phyloP scores from a whole-genome alignment of 2,113 vertebrate species.

The Thalassoma bifasciatum region DNA sequence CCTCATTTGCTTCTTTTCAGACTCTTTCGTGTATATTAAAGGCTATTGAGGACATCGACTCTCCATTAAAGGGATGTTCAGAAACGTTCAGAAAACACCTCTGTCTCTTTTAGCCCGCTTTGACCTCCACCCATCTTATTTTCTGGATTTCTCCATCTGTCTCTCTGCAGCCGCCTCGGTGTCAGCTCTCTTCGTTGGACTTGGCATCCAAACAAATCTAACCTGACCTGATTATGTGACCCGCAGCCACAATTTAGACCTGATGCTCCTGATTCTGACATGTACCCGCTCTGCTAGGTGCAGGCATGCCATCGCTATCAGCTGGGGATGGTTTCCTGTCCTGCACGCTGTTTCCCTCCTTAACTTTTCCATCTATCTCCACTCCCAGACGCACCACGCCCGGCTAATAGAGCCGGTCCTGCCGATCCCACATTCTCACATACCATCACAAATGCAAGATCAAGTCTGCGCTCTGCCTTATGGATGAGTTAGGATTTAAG shows the following conservation, averaged over 20 bases:
- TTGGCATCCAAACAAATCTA: neutral
- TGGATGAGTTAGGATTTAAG: neutral
- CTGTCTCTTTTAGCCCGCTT: neutral
- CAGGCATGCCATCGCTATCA: neutral
- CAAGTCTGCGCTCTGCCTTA: no score
- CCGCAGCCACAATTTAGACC: neutral
- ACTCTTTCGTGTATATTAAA: no score
- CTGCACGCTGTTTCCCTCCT: neutral
- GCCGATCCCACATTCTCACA: constrained; percentile 16
- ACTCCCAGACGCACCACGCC: constrained; percentile 25
- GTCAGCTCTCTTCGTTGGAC: neutral
- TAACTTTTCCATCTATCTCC: constrained; percentile 5
- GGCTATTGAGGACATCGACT: no score
- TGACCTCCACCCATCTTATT: no score
- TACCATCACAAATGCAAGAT: neutral
- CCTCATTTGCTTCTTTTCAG: no score
- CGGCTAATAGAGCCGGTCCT: neutral
- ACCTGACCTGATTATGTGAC: neutral
- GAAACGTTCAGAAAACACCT: neutral
- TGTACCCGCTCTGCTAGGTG: neutral
- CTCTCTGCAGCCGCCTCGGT: neutral
- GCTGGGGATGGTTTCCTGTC: constrained; percentile 15
- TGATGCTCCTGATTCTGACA: neutral
- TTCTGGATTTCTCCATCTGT: neutral
- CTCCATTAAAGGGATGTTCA: no score